A percentile compares a stretch with the other conserved stretches of the same genome.
Evolutionary conservation across 1,140 invertebrate species (phyloP).

Genomic region (Sarcophaga peregrina): DNA sequence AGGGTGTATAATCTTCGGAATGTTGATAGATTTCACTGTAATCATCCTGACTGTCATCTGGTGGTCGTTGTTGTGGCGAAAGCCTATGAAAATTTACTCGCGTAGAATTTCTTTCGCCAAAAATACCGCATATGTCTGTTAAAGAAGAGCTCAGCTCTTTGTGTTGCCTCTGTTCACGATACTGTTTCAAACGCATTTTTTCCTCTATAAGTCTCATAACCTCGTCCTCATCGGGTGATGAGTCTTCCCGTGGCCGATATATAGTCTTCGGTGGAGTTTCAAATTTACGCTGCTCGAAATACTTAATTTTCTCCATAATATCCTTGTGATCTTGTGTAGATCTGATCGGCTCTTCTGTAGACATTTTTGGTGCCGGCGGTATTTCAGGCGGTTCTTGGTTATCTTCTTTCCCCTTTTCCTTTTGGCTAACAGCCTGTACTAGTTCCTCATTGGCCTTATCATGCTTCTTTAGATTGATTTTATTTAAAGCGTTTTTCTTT

Average conservation of each 20-base stretch:
- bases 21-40: slow-evolving; percentile 21
- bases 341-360: slow-evolving; percentile 42
- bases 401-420: background rate
- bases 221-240: slow-evolving; percentile 66
- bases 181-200: slow-evolving; percentile 50
- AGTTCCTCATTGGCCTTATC: background rate
- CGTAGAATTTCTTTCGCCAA: slow-evolving; percentile 74
- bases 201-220: slow-evolving; percentile 61
- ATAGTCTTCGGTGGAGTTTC: slow-evolving; percentile 67
- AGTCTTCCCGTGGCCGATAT: slow-evolving; percentile 70
- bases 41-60: slow-evolving; percentile 44
- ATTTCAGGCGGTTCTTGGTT: slow-evolving; percentile 48
- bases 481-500: slow-evolving; percentile 52
- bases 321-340: slow-evolving; percentile 67
- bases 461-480: background rate
- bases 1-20: slow-evolving; percentile 56
- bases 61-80: slow-evolving; percentile 60
- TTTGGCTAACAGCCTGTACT: background rate
- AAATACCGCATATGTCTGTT: slow-evolving; percentile 82
- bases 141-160: slow-evolving; percentile 71
- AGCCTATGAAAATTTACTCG: slow-evolving; percentile 65
- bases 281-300: slow-evolving; percentile 77
- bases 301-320: slow-evolving; percentile 80
- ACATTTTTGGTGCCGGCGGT: slow-evolving; percentile 45
- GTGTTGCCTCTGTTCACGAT: slow-evolving; percentile 45